These are phyloP conservation scores for Porites evermanni DNA, from an alignment of 92 coral and sea anemone genomes.

Conservation along the genomic window DNA sequence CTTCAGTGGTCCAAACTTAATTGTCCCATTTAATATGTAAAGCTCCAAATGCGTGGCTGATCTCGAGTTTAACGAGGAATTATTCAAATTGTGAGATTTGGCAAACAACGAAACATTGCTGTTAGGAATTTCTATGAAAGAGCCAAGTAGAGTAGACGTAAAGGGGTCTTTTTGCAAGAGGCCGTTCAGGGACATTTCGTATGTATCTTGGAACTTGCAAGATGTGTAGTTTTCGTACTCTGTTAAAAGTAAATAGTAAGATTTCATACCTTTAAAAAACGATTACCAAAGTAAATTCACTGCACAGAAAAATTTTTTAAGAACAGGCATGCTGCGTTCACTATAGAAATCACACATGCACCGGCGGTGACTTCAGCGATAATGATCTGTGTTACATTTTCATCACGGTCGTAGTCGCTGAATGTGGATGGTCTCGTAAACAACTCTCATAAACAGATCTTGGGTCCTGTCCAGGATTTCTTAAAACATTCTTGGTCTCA, in stretches of 20 bases:
- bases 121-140: conserved; percentile 38
- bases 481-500: too few species aligned
- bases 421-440: too few species aligned
- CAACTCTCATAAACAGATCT: too few species aligned
- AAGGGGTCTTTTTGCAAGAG: neutral
- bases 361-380: too few species aligned
- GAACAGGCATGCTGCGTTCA: too few species aligned
- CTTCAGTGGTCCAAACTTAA: conserved; percentile 61
- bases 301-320: too few species aligned
- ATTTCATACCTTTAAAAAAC: neutral
- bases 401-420: too few species aligned
- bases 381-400: too few species aligned
- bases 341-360: too few species aligned
- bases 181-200: conserved; percentile 13
- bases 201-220: conserved; percentile 7
- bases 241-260: neutral
- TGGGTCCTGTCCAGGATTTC: too few species aligned
- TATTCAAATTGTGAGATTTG: neutral
- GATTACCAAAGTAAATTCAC: neutral
- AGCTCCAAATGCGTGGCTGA: conserved; percentile 35
- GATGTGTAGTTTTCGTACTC: neutral
- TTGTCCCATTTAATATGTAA: conserved; percentile 24
- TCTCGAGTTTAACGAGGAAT: neutral
- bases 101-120: conserved; percentile 14
- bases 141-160: neutral